Base-by-base conservation (phyloP, 1,140 invertebrate genomes). In the Drosophila persimilis region DNA sequence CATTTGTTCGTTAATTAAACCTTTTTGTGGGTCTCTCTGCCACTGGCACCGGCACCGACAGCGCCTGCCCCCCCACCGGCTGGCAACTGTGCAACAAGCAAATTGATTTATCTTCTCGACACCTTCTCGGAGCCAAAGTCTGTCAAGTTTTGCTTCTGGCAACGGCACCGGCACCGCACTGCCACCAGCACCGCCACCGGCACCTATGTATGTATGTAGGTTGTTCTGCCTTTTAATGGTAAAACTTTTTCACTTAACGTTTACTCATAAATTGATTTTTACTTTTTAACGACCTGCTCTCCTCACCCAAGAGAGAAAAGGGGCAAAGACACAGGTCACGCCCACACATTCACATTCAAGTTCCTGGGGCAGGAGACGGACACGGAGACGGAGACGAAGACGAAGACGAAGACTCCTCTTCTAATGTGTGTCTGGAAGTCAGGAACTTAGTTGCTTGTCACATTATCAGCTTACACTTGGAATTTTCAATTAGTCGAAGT, bases 211-310 rank as follows among this genome's bases (percentile, higher is more conserved):
- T 20, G 20, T 20, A 20, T 20, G 20, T 55, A 56, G 48, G 52
- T n/a, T 26, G 44, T 26, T 51, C 39, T 52, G 64, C 52, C 69
- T 75, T 85, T 88, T 88, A 88, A 88, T 88, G 83, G 83, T 67
- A 88, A 88, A 88, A 88, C 74, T 88, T 88, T 88, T 88, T 88
- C 83, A 88, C 83, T 88, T 88, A 88, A 88, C 84, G 73, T 88
- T 88, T 77, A 88, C 84, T 89, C 83, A 88, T 88, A 88, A 88
- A 88, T 88, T 88, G 84, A 88, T 88, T 88, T 89, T 88, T 88
- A 88, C 83, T 88, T 88, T 88, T 88, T 88, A 88, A 88, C 78
- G 83, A 88, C 71, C 70, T 76, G 70, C 26, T 1, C 11, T 11
- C 11, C 39, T 15, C 61, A 47, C 35, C 35, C 26, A 20, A 57